Evolutionary conservation across 2,797 vertebrate species (phyloP).

Genomic region (Sebastes kiyomatsui): DNA sequence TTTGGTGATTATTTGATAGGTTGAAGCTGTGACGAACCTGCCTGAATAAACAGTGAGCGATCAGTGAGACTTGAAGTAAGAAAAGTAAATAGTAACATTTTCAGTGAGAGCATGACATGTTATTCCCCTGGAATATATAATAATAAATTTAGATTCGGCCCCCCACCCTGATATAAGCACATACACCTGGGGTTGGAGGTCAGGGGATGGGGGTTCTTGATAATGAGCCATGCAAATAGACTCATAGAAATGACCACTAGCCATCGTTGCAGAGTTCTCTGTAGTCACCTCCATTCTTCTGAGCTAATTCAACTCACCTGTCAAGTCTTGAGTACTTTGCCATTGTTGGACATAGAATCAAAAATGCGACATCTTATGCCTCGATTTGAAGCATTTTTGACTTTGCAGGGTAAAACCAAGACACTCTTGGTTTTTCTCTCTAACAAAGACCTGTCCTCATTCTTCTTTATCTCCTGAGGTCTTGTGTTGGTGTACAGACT

Average conservation of each 20-base stretch:
- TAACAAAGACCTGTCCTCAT: constrained; percentile 36
- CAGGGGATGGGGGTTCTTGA: constrained; percentile 57
- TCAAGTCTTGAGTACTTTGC: constrained; percentile 42
- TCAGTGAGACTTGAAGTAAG: neutral
- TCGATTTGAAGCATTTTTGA: constrained; percentile 73
- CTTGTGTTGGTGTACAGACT: constrained; percentile 66
- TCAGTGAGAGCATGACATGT: neutral
- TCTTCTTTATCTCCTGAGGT: constrained; percentile 47
- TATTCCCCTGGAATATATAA: neutral
- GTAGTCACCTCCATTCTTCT: constrained; percentile 56
- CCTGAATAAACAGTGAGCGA: neutral
- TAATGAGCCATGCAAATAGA: constrained; percentile 69
- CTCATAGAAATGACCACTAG: constrained; percentile 63
- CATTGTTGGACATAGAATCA: constrained; percentile 47
- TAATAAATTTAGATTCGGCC: neutral
- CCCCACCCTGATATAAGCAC: neutral
- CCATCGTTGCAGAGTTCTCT: constrained; percentile 59
- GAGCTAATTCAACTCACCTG: constrained; percentile 38
- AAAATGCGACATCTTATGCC: constrained; percentile 60
- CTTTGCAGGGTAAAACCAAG: constrained; percentile 46
- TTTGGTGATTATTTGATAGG: constrained; percentile 30
- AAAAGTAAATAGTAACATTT: neutral
- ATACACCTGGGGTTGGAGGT: constrained; percentile 49
- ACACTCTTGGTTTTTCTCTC: constrained; percentile 49
- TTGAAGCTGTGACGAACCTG: constrained; percentile 1